Evolutionary conservation across 2,113 vertebrate species (phyloP).

Genomic region (Lepus americanus): DNA sequence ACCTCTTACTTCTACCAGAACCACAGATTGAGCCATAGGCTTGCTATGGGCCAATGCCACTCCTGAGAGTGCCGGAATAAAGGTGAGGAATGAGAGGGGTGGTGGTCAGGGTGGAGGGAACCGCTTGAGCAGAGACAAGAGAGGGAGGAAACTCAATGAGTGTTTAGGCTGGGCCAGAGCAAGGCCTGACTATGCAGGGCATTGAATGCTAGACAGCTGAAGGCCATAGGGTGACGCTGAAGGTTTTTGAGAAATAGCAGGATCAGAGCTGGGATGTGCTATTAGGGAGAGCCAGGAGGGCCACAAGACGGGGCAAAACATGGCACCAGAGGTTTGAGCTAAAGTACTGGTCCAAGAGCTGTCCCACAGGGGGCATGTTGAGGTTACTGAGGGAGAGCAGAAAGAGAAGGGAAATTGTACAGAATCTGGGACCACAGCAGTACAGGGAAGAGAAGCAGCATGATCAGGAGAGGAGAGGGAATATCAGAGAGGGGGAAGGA

Average conservation of each 20-base stretch:
- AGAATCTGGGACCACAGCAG: background rate
- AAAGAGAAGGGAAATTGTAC: background rate
- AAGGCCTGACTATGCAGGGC: no score
- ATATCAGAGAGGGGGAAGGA: background rate
- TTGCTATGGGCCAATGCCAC: background rate
- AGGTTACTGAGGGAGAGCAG: background rate
- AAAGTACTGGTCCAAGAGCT: background rate
- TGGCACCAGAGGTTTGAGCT: background rate
- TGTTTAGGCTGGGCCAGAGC: background rate
- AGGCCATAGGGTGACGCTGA: fast-evolving
- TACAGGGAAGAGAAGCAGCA: background rate
- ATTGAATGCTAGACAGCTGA: background rate
- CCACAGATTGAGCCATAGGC: background rate
- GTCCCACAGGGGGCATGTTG: background rate
- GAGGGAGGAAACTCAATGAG: background rate
- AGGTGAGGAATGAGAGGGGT: background rate
- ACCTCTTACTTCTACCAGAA: conserved; percentile 9
- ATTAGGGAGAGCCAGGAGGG: fast-evolving
- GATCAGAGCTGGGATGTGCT: background rate
- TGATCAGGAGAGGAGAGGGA: background rate
- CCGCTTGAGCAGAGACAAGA: background rate
- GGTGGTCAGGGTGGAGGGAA: fast-evolving
- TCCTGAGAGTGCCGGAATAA: background rate
- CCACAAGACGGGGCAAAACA: background rate
- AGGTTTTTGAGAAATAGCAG: background rate